A percentile compares a stretch with the other conserved stretches of the same genome.
These are phyloP conservation scores for Prunella himalayana DNA, from an alignment of 2,113 vertebrate species.

Conservation along the genomic window DNA sequence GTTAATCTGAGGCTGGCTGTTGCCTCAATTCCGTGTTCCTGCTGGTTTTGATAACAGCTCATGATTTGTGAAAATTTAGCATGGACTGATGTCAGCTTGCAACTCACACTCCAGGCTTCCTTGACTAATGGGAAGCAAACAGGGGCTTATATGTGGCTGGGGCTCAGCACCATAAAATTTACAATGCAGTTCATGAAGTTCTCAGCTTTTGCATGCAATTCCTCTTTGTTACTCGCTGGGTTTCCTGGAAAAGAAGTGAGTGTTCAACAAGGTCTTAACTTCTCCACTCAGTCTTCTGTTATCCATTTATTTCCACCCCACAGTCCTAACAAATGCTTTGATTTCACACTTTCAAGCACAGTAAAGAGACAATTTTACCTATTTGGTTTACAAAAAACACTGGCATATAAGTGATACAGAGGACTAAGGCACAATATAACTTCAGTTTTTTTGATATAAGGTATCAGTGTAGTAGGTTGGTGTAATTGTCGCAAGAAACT, in stretches of 20 bases:
- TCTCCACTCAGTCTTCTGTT: background rate
- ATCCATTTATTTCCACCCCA: background rate
- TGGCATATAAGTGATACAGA: background rate
- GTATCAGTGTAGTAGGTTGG: background rate
- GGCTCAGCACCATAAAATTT: background rate
- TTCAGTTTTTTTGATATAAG: background rate
- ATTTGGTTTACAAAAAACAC: background rate
- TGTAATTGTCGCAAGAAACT: background rate
- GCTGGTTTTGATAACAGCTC: slow-evolving; percentile 42
- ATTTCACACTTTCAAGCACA: background rate
- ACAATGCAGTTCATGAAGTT: background rate
- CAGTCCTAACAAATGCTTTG: background rate
- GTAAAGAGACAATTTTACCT: background rate
- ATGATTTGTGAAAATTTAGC: slow-evolving; percentile 29
- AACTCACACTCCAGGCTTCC: background rate
- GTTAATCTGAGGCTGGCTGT: slow-evolving; percentile 22
- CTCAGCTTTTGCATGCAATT: background rate
- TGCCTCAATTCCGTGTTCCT: slow-evolving; percentile 8
- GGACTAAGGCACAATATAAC: background rate
- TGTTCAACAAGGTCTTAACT: background rate
- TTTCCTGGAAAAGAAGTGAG: background rate
- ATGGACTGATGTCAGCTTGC: slow-evolving; percentile 17
- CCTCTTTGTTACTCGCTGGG: background rate
- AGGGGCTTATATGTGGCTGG: background rate
- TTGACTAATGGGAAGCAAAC: background rate